Percentiles rank a stretch among this genome's conserved stretches.
These are phyloP conservation scores for Apoda limacodes DNA, from an alignment of 2,888 invertebrate species.

Conservation along the genomic window DNA sequence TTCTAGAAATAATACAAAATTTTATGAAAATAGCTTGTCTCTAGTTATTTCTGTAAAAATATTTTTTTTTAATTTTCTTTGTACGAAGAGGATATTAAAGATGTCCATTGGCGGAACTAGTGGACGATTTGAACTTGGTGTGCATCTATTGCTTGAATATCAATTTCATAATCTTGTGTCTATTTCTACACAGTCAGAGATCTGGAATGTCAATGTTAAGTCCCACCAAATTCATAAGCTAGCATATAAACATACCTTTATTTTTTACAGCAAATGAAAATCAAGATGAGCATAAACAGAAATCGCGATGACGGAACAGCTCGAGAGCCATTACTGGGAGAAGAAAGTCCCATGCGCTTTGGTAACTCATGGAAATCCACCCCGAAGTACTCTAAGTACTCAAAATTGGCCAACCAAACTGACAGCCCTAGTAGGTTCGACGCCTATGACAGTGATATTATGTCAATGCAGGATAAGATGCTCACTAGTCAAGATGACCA, in stretches of 20 bases:
- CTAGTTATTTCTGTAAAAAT: too few species aligned
- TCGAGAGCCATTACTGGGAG: constrained; percentile 75
- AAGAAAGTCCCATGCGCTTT: constrained; percentile 60
- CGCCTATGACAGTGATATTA: constrained; percentile 76
- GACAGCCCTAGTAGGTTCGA: constrained; percentile 75
- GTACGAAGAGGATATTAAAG: too few species aligned
- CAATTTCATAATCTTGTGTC: constrained; percentile 8
- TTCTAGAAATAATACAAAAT: too few species aligned
- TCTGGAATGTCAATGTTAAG: too few species aligned
- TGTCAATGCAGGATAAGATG: constrained; percentile 81
- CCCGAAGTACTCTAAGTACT: constrained; percentile 80
- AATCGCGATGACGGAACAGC: constrained; percentile 88
- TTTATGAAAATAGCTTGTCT: too few species aligned
- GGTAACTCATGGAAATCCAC: constrained; percentile 74
- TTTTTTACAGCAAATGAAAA: constrained; percentile 82
- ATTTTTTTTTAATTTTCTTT: too few species aligned
- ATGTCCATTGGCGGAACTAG: too few species aligned
- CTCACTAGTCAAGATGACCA: constrained; percentile 89
- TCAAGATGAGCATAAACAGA: constrained; percentile 88
- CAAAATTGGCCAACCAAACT: constrained; percentile 87
- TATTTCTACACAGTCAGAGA: not conserved
- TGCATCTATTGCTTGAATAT: too few species aligned
- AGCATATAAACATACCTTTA: too few species aligned
- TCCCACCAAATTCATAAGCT: not conserved
- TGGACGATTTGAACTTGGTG: too few species aligned